Conservation (phyloP, 2,797 vertebrate genomes). For the Podarcis siculus region DNA sequence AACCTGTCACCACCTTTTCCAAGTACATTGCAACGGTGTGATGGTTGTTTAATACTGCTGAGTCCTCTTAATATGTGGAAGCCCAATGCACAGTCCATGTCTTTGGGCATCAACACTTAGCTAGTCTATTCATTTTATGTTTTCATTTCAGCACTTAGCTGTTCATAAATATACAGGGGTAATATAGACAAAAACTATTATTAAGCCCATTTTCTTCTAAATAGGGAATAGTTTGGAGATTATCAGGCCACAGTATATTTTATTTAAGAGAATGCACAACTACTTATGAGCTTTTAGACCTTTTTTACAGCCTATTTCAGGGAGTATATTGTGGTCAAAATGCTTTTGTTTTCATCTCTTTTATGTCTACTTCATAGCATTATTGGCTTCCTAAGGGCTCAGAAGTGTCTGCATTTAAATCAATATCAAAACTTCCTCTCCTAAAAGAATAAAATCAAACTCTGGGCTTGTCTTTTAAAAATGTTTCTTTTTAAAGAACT, state of each 20-base stretch:
- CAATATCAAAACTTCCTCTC: constrained; percentile 16
- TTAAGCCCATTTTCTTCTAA: not conserved
- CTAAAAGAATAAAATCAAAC: not conserved
- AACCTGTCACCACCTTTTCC: no score
- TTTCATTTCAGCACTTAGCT: no score
- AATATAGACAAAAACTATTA: not conserved
- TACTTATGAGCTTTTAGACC: not conserved
- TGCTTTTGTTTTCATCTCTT: constrained; percentile 15
- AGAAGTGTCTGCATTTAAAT: not conserved
- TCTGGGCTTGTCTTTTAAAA: not conserved
- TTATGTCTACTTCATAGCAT: constrained; percentile 17
- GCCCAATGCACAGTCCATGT: no score
- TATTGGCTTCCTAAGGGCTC: not conserved
- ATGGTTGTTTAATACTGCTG: no score
- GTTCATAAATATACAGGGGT: not conserved
- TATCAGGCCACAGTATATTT: not conserved
- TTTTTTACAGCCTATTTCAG: not conserved
- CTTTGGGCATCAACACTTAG: no score
- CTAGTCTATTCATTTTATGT: no score
- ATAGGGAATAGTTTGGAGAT: not conserved
- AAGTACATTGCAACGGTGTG: no score
- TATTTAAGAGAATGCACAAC: not conserved
- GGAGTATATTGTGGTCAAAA: not conserved
- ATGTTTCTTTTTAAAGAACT: not conserved
- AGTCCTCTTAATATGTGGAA: no score